Base-by-base conservation (phyloP, 1,140 invertebrate species). In the Heliconius melpomene region DNA sequence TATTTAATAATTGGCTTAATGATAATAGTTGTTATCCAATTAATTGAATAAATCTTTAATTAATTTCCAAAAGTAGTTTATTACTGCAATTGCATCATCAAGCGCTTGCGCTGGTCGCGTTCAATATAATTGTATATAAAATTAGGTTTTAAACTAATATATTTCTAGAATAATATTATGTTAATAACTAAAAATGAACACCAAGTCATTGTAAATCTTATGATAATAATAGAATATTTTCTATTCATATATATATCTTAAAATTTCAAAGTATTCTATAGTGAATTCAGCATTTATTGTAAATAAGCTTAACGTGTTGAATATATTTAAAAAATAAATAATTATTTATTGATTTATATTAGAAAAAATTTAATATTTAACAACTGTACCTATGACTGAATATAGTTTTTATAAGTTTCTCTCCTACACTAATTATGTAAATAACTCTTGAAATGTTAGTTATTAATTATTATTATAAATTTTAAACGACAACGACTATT, bases 401-500 rank as follows among this genome's bases (percentile, higher is more conserved):
- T 70, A 81, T 83, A 86, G 81, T 77, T 80, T 84, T 72, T 83
- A 85, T 71, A 82, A 72, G 75, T 82, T 82, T 72, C 80, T 82
- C 72, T 81, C 78, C 82, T 85, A 85, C 83, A 81, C 54, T 77
- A 82, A 79, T 60, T 40, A 29, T 84, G 81, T 82, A 82, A 80
- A 84, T 84, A 82, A 66, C n/a, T 66, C 70, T 79, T 18, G 50
- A 46, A 11, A 66, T 8, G 40, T 76, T 79, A 26, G 46, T 77
- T 78, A 76, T 60, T 79, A 82, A 83, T 80, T 84, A 70, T 85
- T 84, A 84, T 85, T 78, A 74, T 83, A 86, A 86, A 86, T 88
- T 87, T 89, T 86, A 86, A 92, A 88, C 85, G 90, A 94, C 91
- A 92, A 94, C 91, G 91, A 94, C 87, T 88, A 90, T 86, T 92